Base-by-base conservation (phyloP, 2,797 vertebrate genomes). In the Pseudochaenichthys georgianus region DNA sequence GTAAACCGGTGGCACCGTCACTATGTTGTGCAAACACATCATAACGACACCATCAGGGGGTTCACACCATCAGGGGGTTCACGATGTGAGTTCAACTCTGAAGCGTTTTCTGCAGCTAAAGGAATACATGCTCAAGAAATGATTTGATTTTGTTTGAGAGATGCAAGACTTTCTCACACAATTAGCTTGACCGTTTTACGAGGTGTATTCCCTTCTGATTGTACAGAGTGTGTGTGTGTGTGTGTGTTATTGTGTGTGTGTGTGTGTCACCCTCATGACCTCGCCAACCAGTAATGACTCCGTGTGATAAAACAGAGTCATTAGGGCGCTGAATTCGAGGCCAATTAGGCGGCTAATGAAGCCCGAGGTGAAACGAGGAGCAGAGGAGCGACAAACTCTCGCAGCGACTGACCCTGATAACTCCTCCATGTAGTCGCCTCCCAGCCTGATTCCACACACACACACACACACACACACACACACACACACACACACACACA, bases 281-380 rank as follows among this genome's bases (percentile, higher is more conserved):
- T 9, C 16, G 13, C n/a, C n/a, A 3, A 52, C 16, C 54, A n/a
- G 17, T 84, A 86, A 87, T 81, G 71, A 70, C 75, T 77, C 46
- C 0, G 4, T 55, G 43, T 5, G 21, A 85, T 81, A 59, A 75
- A 84, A 78, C 60, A 70, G 70, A 82, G 80, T 68, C 79, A 71
- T 82, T 80, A 61, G 54, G 73, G 73, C 15, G 55, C 54, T 73
- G 85, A 87, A 70, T 81, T 81, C 46, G 2, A 34, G 75, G 70
- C 73, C 87, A 81, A 75, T 88, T 84, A 71, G 73, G 60, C 48
- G 10, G 73, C 73, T 88, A 87, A 91, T 82, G 78, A 88, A 76
- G 80, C 80, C 55, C 16, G 69, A 0, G 54, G 67, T n/a, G 8
- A 68, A 74, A 68, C 60, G n/a, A 82, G 79, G 66, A 84, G 77